Base-by-base conservation (phyloP, 2,797 vertebrate species). In the Mormyrus hasselquistii region DNA sequence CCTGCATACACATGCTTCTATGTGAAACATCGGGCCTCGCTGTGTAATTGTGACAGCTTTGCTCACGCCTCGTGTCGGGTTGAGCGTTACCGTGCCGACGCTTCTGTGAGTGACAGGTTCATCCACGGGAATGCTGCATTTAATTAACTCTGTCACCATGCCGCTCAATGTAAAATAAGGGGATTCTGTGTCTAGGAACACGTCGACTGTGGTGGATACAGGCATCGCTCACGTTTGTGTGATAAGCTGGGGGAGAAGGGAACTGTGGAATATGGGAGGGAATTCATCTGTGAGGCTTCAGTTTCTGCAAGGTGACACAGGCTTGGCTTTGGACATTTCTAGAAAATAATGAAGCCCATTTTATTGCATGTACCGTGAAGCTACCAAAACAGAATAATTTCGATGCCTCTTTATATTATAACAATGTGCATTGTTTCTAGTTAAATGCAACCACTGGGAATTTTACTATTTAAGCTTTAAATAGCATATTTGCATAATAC, bases 1-100 rank as follows among this genome's bases (percentile, higher is more conserved):
- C 76, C 59, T 93, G 90, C 53, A 92, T 47, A 3, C 84, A 53
- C 12, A 3, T 53, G 50, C 4, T 49, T 34, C 29, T 25, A 5
- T 2, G 84, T 12, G 47, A 52, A 86, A 38, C 49, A n/a, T 3
- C 14, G 4, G 41, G 49, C 84, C 84, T 29, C 84, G 7, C 25
- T 86, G 84, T 49, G 84, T 52, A 25, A 86, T 34, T 52, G 49
- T 34, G 12, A 49, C 49, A 52, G 50, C 49, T 22, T 53, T 55
- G 84, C 84, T 25, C 25, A 6, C 25, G 2, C 29, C 84, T 86
- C 50, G n/a, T 34, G 50, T 3, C 84, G n/a, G 50, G 44, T 3
- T 53, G 25, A 53, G 14, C 84, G 50, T 50, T 25, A 38, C n/a
- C 52, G 50, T 38, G 29, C 52, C 84, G 7, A 53, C 50, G 2